Percentiles rank a stretch among this genome's conserved stretches.
Evolutionary conservation across 2,113 vertebrate species (phyloP).

Genomic region (Seriola rivoliana): DNA sequence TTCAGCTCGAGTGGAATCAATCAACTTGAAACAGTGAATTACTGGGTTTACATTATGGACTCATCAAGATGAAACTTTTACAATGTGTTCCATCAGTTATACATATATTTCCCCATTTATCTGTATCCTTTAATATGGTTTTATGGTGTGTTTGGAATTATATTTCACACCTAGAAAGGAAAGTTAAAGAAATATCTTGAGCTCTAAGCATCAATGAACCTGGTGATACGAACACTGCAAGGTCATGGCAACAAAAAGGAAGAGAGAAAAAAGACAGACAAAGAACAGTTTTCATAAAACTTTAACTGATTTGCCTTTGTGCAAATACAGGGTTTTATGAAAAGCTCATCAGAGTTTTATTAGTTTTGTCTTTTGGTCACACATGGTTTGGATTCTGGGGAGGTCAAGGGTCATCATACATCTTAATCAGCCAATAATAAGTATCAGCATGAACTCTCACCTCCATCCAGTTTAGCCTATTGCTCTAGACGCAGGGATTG

Average conservation of each 20-base stretch:
- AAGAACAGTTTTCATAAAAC: slow-evolving; percentile 33
- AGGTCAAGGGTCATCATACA: slow-evolving; percentile 72
- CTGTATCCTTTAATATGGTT: slow-evolving; percentile 17
- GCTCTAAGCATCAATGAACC: background rate
- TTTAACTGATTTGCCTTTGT: slow-evolving; percentile 33
- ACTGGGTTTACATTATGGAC: slow-evolving; percentile 20
- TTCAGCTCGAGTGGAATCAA: slow-evolving; percentile 44
- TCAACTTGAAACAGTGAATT: slow-evolving; percentile 34
- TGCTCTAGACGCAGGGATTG: slow-evolving; percentile 4
- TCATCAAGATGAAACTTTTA: slow-evolving; percentile 30
- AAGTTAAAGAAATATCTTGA: background rate
- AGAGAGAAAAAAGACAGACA: background rate
- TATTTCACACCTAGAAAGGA: slow-evolving; percentile 17
- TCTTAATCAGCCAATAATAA: slow-evolving; percentile 78
- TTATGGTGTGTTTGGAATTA: slow-evolving; percentile 36
- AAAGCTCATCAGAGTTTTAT: slow-evolving; percentile 51
- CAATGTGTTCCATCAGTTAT: slow-evolving; percentile 21
- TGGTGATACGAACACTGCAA: slow-evolving; percentile 12
- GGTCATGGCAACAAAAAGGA: background rate
- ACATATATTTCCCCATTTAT: slow-evolving; percentile 25
- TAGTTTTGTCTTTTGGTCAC: slow-evolving; percentile 67
- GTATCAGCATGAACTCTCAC: slow-evolving; percentile 74
- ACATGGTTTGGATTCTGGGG: slow-evolving; percentile 77
- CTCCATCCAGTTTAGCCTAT: slow-evolving; percentile 32
- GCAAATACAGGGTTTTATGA: slow-evolving; percentile 27